Conservation (phyloP, 2,888 invertebrate species). For the Noctua comes region DNA sequence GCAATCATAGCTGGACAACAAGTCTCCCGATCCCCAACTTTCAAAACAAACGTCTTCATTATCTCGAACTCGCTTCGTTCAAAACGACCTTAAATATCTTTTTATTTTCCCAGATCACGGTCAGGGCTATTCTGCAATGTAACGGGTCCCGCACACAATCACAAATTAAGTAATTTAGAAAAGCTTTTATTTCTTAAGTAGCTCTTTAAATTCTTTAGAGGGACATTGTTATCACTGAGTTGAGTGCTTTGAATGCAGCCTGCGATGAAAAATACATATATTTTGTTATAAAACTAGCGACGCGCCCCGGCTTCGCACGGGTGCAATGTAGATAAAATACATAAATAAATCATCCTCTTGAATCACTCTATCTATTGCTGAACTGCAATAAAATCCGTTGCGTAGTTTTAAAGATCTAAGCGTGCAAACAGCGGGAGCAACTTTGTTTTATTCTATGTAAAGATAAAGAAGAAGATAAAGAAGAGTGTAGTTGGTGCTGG, state of each 20-base stretch:
- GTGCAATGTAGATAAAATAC: too few species aligned
- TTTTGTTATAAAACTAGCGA: constrained; percentile 38
- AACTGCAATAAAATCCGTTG: too few species aligned
- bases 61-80: constrained; percentile 46
- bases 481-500: constrained; percentile 8
- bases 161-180: constrained; percentile 61
- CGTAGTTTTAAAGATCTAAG: too few species aligned
- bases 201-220: constrained; percentile 59
- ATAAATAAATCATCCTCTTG: too few species aligned
- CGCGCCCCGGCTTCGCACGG: too few species aligned
- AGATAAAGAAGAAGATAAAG: too few species aligned
- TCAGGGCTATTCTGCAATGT: constrained; percentile 39
- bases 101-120: constrained; percentile 44
- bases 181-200: constrained; percentile 60
- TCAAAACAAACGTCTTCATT: constrained; percentile 43
- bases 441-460: too few species aligned
- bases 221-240: constrained; percentile 54
- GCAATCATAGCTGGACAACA: constrained; percentile 11
- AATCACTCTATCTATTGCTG: too few species aligned
- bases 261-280: constrained; percentile 46
- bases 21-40: constrained; percentile 21
- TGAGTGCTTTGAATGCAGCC: constrained; percentile 56
- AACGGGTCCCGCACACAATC: constrained; percentile 47
- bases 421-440: too few species aligned
- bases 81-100: constrained; percentile 44